phyloP scores from a whole-genome alignment of 2,888 invertebrate species.

The Orchestes rusci region DNA sequence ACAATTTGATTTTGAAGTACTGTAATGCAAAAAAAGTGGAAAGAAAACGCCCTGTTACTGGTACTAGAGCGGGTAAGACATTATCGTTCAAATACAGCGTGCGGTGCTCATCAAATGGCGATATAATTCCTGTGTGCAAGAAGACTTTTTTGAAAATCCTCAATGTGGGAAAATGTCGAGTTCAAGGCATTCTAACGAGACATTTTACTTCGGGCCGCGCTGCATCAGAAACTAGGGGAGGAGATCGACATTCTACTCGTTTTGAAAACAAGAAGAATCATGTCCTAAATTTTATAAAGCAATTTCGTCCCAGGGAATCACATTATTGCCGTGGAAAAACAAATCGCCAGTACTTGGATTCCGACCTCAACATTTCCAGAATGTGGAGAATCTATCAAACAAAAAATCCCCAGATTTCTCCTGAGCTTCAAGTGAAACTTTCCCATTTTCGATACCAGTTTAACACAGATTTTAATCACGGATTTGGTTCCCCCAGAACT shows the following conservation, averaged over 20 bases:
- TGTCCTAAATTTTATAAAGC: neutral
- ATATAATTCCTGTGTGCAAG: neutral
- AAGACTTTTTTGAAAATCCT: neutral
- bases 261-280: constrained; percentile 4
- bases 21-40: neutral
- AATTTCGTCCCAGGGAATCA: neutral
- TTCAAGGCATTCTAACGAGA: neutral
- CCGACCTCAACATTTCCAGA: neutral
- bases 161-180: neutral
- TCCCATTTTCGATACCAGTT: constrained; percentile 30
- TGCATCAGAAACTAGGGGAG: neutral
- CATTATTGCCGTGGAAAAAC: neutral
- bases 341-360: neutral
- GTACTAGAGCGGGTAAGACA: no score
- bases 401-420: no score
- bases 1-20: neutral
- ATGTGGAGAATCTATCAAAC: neutral
- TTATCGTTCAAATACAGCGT: no score
- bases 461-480: constrained; percentile 29
- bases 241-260: no score
- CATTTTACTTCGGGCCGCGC: neutral
- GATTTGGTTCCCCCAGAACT: constrained; percentile 29
- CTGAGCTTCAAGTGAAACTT: neutral
- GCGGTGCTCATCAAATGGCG: no score
- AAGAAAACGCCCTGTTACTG: neutral